A percentile compares a stretch with the other conserved stretches of the same genome.
These are phyloP conservation scores for Halcyon badia DNA, from an alignment of 2,797 vertebrate species.

Conservation along the genomic window DNA sequence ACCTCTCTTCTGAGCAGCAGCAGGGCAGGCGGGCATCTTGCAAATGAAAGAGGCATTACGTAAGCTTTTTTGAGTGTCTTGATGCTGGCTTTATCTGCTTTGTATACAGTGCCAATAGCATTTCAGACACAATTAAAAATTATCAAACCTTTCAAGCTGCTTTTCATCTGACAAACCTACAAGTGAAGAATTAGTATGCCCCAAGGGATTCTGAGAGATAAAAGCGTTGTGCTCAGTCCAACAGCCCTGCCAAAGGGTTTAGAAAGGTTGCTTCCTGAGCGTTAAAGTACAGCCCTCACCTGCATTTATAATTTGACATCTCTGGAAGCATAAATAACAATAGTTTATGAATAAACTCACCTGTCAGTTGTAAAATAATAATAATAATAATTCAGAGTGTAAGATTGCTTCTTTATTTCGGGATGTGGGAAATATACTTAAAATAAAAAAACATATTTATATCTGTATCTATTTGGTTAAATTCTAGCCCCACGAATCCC, in stretches of 20 bases:
- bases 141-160: not conserved
- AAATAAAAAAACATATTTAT: not conserved
- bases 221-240: conserved; percentile 3
- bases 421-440: not conserved
- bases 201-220: not conserved
- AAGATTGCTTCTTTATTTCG: not conserved
- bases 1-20: not conserved
- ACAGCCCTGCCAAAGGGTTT: not conserved
- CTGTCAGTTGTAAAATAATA: not conserved
- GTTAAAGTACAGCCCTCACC: not conserved
- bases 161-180: conserved; percentile 15
- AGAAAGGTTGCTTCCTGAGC: not conserved
- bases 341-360: not conserved
- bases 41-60: not conserved
- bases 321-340: not conserved
- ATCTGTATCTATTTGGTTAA: not conserved
- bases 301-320: conserved; percentile 17
- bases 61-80: not conserved
- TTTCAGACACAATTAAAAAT: not conserved
- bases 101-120: not conserved
- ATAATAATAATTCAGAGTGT: not conserved
- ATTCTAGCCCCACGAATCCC: not conserved
- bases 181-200: not conserved
- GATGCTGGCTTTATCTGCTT: not conserved
- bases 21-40: not conserved